Evolutionary conservation across 2,797 vertebrate species (phyloP), one percentile per base, ranked within the genome.

Genomic region (Lemur catta): DNA sequence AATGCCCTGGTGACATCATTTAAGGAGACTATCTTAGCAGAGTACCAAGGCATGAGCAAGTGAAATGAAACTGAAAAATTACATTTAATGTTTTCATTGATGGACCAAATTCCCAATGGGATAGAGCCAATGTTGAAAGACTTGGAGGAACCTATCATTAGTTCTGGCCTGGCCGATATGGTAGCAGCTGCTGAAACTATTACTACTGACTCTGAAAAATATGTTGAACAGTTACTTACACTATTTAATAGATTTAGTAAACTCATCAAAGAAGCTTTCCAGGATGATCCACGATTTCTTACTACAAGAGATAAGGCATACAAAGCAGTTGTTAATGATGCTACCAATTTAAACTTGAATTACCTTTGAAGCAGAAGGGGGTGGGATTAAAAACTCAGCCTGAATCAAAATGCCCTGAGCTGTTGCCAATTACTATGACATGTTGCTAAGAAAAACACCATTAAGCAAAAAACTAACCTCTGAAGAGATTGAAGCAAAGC

Each of bases 361-460:
- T 55, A 55, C 18, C 52, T 55, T 55, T 55, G 52, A 55, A 55
- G 52, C 52, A 55, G 52, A 55, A 55, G 7, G 18, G 99, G 91
- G 99, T 99, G 78, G 99, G 99, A 91, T 98, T 99, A 95, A 99
- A 99, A 99, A 99, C 99, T 69, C 99, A 99, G 95, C 99, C 99
- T 0, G 99, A 99, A 98, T 99, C 99, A 84, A 99, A 99, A 98
- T 99, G 99, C 98, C 99, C 99, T 4, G 99, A 99, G 98, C 99
- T 99, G 98, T 99, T 98, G 99, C 99, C 97, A 99, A 99, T 99
- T 99, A 99, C 98, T 99, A 99, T 97, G 99, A 99, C 98, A 99
- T 99, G 99, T 99, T 99, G 94, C 97, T 99, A 97, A 99, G 99
- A 98, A 99, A 99, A 98, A 99, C 99, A 2, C 99, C 99, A 35